phyloP scores from a whole-genome alignment of 92 coral and sea anemone species.

The Umimayanthus chanpuru region DNA sequence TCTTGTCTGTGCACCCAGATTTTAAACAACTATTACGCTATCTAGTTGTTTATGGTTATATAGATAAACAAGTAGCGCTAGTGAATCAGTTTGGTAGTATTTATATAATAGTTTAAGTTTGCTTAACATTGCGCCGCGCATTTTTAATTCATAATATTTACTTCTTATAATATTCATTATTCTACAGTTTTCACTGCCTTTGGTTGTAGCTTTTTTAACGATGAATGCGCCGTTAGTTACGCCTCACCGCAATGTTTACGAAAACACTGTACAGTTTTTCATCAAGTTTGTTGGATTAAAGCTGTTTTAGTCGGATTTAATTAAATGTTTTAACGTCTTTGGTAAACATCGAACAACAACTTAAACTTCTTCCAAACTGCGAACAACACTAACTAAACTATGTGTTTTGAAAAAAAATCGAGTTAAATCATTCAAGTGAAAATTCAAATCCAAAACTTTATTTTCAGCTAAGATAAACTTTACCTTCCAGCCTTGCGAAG shows the following conservation, averaged over 20 bases:
- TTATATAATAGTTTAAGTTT: neutral
- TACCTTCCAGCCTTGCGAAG: slow-evolving; percentile 92
- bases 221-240: neutral
- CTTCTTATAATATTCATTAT: too few species aligned
- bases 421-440: too few species aligned
- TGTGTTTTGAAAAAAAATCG: neutral
- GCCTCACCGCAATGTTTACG: too few species aligned
- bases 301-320: too few species aligned
- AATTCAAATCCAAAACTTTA: too few species aligned
- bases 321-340: too few species aligned
- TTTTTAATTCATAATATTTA: too few species aligned
- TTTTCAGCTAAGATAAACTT: neutral
- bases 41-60: neutral
- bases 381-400: neutral
- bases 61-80: neutral
- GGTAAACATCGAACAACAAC: too few species aligned
- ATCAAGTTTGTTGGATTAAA: too few species aligned
- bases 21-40: neutral
- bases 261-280: too few species aligned
- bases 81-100: neutral
- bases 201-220: neutral
- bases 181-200: too few species aligned
- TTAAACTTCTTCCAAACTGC: neutral
- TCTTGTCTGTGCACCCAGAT: neutral
- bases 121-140: neutral